Conservation (phyloP, 2,797 vertebrate genomes). For the Amphiprion clarkii region DNA sequence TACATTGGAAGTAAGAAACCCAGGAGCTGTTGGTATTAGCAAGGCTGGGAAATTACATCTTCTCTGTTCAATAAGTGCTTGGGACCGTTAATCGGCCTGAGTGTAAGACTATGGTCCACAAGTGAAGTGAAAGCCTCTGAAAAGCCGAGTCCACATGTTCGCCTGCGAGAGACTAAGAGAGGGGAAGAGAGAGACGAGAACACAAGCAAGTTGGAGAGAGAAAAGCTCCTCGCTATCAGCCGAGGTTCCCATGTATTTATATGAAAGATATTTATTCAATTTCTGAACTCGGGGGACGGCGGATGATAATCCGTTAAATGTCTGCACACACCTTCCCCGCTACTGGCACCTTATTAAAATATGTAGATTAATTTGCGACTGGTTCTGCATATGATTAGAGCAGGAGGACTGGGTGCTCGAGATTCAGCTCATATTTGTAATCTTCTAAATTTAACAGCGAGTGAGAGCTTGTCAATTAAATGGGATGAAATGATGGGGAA, state of each 20-base stretch:
- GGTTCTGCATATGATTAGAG: constrained; percentile 90
- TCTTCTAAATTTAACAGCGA: constrained; percentile 95
- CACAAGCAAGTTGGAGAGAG: constrained; percentile 58
- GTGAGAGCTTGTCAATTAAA: constrained; percentile 98
- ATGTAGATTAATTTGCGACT: constrained; percentile 96
- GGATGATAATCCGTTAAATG: constrained; percentile 94
- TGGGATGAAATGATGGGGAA: constrained; percentile 95
- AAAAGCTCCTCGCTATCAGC: constrained; percentile 74
- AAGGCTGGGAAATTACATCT: constrained; percentile 74
- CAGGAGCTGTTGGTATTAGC: constrained; percentile 75
- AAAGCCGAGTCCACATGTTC: constrained; percentile 66
- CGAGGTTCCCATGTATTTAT: constrained; percentile 77
- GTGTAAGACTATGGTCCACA: constrained; percentile 75
- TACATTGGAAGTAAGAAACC: constrained; percentile 70
- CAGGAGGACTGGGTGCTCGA: constrained; percentile 91
- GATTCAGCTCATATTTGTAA: constrained; percentile 95
- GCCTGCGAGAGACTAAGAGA: constrained; percentile 36
- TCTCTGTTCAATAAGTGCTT: constrained; percentile 76
- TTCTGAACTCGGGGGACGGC: constrained; percentile 87
- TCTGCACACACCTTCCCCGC: constrained; percentile 91
- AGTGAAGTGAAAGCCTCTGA: constrained; percentile 68
- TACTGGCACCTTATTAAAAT: constrained; percentile 91
- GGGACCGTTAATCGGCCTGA: constrained; percentile 80
- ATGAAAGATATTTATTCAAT: constrained; percentile 87
- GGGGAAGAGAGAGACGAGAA: constrained; percentile 34